Conservation (phyloP, 2,113 vertebrate species). For the Antechinus stuartii region DNA sequence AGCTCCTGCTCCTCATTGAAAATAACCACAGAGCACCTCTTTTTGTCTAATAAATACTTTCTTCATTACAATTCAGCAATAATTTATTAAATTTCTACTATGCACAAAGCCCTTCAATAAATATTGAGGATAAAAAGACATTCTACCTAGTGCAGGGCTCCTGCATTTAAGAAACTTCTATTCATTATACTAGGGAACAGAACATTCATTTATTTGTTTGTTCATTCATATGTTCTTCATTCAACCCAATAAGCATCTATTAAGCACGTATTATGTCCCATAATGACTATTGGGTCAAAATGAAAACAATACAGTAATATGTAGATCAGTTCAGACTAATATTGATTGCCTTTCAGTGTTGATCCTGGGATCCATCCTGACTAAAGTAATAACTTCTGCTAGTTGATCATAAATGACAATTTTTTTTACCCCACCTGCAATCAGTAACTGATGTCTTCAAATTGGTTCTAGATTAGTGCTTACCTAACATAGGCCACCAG, state of each 20-base stretch:
- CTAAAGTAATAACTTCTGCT: background rate
- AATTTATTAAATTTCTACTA: background rate
- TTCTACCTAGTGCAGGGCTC: background rate
- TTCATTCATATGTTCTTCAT: background rate
- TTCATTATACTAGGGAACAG: background rate
- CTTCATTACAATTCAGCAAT: background rate
- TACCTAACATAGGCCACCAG: background rate
- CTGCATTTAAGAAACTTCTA: background rate
- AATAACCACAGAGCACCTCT: background rate
- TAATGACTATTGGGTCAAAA: background rate
- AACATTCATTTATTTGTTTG: background rate
- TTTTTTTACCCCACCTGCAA: background rate
- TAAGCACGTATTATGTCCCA: background rate
- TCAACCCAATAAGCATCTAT: background rate
- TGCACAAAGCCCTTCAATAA: background rate
- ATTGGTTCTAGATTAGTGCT: fast-evolving
- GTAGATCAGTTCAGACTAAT: background rate
- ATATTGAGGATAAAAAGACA: background rate
- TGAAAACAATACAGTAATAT: background rate
- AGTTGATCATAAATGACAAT: background rate
- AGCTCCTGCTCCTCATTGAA: background rate
- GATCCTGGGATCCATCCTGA: background rate
- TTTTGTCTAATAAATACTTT: background rate
- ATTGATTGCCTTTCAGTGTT: background rate
- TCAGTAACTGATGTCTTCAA: background rate